These are phyloP conservation scores for Cololabis saira DNA, from an alignment of 2,113 vertebrate genomes.

Conservation along the genomic window DNA sequence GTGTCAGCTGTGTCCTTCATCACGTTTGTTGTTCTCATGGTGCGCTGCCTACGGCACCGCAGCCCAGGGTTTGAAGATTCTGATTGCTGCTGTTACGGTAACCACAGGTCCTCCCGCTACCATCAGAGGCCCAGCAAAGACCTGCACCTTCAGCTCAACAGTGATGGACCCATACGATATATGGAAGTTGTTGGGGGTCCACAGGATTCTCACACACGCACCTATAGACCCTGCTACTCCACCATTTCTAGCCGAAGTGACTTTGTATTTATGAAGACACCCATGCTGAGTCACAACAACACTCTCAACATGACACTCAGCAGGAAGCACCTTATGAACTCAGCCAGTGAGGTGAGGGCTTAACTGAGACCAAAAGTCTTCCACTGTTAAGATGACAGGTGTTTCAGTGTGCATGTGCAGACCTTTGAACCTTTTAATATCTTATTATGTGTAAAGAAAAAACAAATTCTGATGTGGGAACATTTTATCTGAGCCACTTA, in stretches of 20 bases:
- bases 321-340: slow-evolving; percentile 84
- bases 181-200: slow-evolving; percentile 88
- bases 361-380: slow-evolving; percentile 15
- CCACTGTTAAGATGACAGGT: neutral
- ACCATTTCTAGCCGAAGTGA: slow-evolving; percentile 89
- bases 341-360: slow-evolving; percentile 81
- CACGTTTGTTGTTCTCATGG: slow-evolving; percentile 81
- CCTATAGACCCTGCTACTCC: slow-evolving; percentile 88
- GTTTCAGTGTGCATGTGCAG: neutral
- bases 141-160: slow-evolving; percentile 87
- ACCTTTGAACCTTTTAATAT: slow-evolving; percentile 8
- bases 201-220: slow-evolving; percentile 84
- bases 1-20: slow-evolving; percentile 86
- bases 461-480: neutral
- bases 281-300: slow-evolving; percentile 85
- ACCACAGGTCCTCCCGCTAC: slow-evolving; percentile 78
- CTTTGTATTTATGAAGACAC: slow-evolving; percentile 92
- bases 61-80: slow-evolving; percentile 55
- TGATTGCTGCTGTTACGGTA: slow-evolving; percentile 82
- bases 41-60: slow-evolving; percentile 82
- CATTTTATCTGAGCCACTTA: too few relatives aligned
- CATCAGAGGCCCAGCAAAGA: slow-evolving; percentile 85
- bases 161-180: slow-evolving; percentile 90
- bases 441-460: neutral
- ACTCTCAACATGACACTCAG: slow-evolving; percentile 84